Conservation (phyloP, 2,113 vertebrate genomes). For the Athene cunicularia region DNA sequence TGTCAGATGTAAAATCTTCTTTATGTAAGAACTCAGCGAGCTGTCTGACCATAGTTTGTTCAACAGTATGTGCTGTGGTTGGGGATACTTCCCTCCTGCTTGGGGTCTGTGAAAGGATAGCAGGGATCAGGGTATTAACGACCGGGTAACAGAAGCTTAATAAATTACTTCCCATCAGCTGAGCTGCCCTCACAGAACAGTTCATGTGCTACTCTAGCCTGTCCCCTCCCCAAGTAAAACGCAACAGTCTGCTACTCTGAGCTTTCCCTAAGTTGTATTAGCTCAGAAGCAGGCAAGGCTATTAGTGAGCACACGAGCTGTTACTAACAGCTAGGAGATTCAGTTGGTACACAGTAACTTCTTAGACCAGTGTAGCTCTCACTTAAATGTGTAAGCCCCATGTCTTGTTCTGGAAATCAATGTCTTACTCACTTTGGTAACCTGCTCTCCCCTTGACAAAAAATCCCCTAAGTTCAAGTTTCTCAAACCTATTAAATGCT, state of each 20-base stretch:
- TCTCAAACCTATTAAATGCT: not conserved
- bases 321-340: not conserved
- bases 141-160: not conserved
- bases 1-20: not conserved
- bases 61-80: not conserved
- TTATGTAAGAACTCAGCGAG: not conserved
- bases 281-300: not conserved
- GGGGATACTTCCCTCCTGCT: not conserved
- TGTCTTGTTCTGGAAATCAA: not conserved
- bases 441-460: not conserved
- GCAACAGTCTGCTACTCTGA: not conserved
- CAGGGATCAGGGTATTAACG: not conserved
- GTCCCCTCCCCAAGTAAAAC: accelerated
- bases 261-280: not conserved
- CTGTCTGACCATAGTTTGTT: not conserved
- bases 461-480: not conserved
- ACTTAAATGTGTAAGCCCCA: not conserved
- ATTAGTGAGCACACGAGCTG: not conserved
- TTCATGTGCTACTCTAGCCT: not conserved
- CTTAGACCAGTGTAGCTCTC: not conserved
- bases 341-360: not conserved
- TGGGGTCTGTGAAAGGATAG: not conserved
- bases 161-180: not conserved
- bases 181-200: not conserved
- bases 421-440: not conserved